Conservation (phyloP, 2,113 vertebrate species). For the Eira barbara region DNA sequence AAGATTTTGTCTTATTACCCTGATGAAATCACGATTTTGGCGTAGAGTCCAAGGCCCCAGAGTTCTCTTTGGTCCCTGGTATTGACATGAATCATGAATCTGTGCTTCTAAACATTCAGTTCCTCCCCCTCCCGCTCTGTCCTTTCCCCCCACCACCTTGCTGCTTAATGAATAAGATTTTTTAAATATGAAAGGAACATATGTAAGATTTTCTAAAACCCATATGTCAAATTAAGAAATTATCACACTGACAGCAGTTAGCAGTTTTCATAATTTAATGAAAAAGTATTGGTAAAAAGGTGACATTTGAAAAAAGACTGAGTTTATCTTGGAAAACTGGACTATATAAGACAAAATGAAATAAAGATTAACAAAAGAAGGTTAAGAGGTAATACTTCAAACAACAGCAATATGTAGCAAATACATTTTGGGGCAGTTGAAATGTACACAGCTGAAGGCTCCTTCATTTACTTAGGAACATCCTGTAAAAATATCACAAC, state of each 20-base stretch:
- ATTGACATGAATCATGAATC: conserved; percentile 10
- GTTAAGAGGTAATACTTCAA: conserved; percentile 88
- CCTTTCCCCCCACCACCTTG: background rate
- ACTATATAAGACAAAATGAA: conserved; percentile 83
- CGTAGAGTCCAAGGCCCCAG: background rate
- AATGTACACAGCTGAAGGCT: conserved; percentile 82
- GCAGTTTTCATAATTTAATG: conserved; percentile 91
- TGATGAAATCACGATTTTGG: conserved; percentile 40
- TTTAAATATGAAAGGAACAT: conserved; percentile 38
- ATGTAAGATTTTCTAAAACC: conserved; percentile 40
- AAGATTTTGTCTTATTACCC: conserved; percentile 20
- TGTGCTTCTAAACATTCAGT: conserved; percentile 42
- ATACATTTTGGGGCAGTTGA: conserved; percentile 83
- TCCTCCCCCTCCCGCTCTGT: background rate
- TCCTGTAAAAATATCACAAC: conserved; percentile 81
- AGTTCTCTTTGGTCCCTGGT: background rate
- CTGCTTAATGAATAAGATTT: conserved; percentile 22
- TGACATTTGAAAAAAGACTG: conserved; percentile 86
- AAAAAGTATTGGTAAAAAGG: conserved; percentile 90
- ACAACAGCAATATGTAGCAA: conserved; percentile 85
- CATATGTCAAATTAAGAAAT: conserved; percentile 71
- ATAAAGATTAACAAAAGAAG: conserved; percentile 80
- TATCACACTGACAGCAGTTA: conserved; percentile 81
- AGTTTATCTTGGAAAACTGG: conserved; percentile 85
- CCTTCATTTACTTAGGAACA: conserved; percentile 84